These are phyloP conservation scores for Rotaria magnacalcarata DNA, from an alignment of 2,888 invertebrate genomes.

Conservation along the genomic window DNA sequence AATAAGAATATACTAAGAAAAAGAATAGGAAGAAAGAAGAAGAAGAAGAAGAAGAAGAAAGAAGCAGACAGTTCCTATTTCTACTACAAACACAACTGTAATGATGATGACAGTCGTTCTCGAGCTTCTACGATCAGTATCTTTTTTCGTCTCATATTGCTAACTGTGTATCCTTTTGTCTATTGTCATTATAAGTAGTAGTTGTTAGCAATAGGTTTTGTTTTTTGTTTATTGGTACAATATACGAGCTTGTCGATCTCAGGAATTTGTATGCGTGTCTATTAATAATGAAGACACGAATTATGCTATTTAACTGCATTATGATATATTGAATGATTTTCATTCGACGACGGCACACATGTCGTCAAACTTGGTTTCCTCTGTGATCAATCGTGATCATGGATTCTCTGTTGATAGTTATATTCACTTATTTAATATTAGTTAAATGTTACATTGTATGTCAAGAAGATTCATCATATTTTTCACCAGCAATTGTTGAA, in stretches of 20 bases:
- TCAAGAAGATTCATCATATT: not conserved
- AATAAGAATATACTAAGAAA: not conserved
- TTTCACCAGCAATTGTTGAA: not conserved
- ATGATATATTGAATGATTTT: slow-evolving; percentile 8
- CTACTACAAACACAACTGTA: not conserved
- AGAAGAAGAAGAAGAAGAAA: not conserved
- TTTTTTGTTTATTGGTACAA: not conserved
- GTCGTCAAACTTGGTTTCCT: not conserved
- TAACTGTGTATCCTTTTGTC: not conserved
- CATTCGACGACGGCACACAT: not conserved
- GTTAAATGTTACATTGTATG: not conserved
- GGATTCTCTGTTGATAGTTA: not conserved
- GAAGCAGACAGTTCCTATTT: not conserved
- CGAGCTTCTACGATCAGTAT: not conserved
- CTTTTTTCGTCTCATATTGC: not conserved
- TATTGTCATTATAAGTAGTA: not conserved
- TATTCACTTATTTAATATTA: not conserved
- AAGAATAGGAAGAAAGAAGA: not conserved
- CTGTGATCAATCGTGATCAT: not conserved
- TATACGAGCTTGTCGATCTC: not conserved
- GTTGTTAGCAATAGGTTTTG: not conserved
- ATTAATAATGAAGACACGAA: not conserved
- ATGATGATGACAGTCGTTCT: not conserved
- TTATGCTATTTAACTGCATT: not conserved
- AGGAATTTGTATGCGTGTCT: not conserved